phyloP scores from a whole-genome alignment of 2,113 vertebrate genomes.

The Petrocephalus zakoni region DNA sequence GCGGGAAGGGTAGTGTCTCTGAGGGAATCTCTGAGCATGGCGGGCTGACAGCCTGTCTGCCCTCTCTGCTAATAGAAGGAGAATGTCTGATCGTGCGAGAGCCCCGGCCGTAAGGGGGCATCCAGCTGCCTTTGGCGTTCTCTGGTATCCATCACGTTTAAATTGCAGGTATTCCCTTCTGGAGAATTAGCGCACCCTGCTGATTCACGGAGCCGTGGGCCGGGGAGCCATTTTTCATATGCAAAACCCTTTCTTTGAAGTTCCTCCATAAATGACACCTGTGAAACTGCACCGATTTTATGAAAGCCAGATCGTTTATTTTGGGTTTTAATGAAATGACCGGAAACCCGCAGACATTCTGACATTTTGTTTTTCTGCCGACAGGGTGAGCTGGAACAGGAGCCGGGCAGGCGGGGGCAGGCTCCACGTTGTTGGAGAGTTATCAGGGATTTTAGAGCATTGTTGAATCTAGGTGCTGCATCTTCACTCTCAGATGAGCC shows the following conservation, averaged over 20 bases:
- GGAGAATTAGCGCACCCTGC: neutral
- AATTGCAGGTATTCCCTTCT: neutral
- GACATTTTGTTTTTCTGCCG: neutral
- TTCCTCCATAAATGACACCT: neutral
- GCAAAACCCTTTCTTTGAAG: neutral
- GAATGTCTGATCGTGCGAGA: neutral
- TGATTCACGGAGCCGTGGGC: neutral
- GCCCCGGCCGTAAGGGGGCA: neutral
- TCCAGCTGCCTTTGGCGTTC: neutral
- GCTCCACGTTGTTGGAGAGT: neutral
- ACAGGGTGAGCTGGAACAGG: neutral
- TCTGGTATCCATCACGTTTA: constrained; percentile 7
- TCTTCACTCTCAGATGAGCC: neutral
- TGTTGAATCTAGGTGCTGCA: neutral
- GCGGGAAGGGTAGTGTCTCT: neutral
- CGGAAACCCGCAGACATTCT: neutral
- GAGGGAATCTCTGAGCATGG: neutral
- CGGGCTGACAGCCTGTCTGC: neutral
- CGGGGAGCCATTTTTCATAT: neutral
- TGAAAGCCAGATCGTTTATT: neutral
- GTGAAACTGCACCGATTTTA: neutral
- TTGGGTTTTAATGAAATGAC: neutral
- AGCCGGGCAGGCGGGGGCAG: neutral
- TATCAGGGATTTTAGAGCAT: neutral
- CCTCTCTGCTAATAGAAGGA: neutral